Evolutionary conservation across 2,888 invertebrate species (phyloP), one percentile per base, ranked within the genome.

Genomic region (Endomychus coccineus): DNA sequence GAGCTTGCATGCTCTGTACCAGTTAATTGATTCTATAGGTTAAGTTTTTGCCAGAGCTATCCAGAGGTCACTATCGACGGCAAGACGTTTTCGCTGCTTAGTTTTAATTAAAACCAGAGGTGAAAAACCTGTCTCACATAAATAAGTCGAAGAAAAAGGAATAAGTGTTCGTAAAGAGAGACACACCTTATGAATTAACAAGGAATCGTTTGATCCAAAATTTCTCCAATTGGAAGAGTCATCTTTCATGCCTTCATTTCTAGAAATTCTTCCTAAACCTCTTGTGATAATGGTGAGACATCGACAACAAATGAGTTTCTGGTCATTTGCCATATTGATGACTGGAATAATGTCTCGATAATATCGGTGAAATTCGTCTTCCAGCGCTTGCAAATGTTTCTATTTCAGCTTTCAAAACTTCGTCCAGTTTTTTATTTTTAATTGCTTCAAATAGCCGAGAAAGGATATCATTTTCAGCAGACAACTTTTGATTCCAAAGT

Each of bases 261-360:
- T n/a, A n/a, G n/a, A n/a, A n/a, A n/a, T n/a, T n/a, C n/a, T n/a
- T n/a, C n/a, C n/a, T n/a, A n/a, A n/a, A 40, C 29, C 24, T 36
- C 36, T 40, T 41, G 37, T 33, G 25, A 34, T 37, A 38, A 32
- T 15, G 7, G 29, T 7, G 16, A 28, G 6, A 28, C 29, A 28
- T 35, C 19, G 31, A 25, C 32, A 36, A 36, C 32, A 40, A 40
- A 37, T 40, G 37, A 28, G 16, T 40, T 37, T 40, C 28, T 37
- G 17, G 33, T 40, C 36, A 32, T 40, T 31, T 32, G 33, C 36
- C 33, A 37, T 36, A 37, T 40, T 40, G 40, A 37, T 37, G 32
- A 37, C 21, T 36, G 23, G 27, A 31, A 40, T 25, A 10, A 25
- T 11, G 11, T 25, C 27, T 25, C 27, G 31, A 13, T 34, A 39